A percentile compares a stretch with the other conserved stretches of the same genome.
phyloP scores from a whole-genome alignment of 2,113 vertebrate species.

The Rhabdomys dilectus region DNA sequence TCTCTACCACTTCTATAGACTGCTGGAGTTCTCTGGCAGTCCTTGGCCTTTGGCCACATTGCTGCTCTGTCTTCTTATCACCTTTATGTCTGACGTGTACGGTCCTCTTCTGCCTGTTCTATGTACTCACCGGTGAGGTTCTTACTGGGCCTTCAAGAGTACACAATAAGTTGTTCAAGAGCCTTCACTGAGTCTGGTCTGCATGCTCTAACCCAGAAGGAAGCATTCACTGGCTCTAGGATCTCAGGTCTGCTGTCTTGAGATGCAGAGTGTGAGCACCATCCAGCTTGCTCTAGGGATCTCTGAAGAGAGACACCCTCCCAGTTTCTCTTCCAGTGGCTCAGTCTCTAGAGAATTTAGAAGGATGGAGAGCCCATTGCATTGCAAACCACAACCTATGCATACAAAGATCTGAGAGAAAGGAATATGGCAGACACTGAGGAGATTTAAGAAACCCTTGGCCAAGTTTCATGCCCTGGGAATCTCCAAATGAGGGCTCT shows the following conservation, averaged over 20 bases:
- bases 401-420: background rate
- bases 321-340: background rate
- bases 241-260: background rate
- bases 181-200: background rate
- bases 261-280: background rate
- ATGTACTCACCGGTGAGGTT: background rate
- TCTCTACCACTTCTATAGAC: background rate
- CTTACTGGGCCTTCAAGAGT: background rate
- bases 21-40: no score
- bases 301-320: background rate
- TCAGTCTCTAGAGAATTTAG: background rate
- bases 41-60: background rate
- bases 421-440: background rate
- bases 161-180: background rate
- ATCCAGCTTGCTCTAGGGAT: background rate
- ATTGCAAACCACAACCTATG: background rate
- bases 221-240: background rate
- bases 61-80: background rate
- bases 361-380: background rate
- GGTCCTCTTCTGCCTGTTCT: background rate
- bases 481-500: background rate
- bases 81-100: background rate
- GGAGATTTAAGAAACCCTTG: background rate
- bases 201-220: background rate
- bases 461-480: background rate